Percentiles rank a stretch among this genome's conserved stretches.
Evolutionary conservation across 2,113 vertebrate genomes (phyloP).

Genomic region (Girardinichthys multiradiatus): DNA sequence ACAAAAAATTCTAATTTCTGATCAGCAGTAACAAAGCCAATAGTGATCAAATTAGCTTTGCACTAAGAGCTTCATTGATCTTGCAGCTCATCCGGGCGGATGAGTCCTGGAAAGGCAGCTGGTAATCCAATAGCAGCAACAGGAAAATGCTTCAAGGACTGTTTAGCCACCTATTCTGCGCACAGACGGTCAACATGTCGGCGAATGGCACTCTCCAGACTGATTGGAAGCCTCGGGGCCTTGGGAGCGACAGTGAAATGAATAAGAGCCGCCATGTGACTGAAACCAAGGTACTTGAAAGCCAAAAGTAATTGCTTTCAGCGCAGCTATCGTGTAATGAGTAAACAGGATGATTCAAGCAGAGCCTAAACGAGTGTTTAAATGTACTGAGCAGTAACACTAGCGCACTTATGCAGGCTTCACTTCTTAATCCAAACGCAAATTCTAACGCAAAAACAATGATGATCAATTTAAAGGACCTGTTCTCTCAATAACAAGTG

Average conservation of each 20-base stretch:
- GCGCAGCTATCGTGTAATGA: slow-evolving; percentile 66
- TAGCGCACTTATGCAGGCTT: slow-evolving; percentile 27
- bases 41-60: slow-evolving; percentile 78
- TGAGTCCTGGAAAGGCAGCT: slow-evolving; percentile 69
- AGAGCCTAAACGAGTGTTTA: slow-evolving; percentile 36
- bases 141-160: slow-evolving; percentile 77
- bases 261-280: slow-evolving; percentile 56
- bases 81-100: slow-evolving; percentile 77
- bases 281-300: slow-evolving; percentile 64
- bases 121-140: slow-evolving; percentile 79
- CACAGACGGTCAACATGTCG: slow-evolving; percentile 51
- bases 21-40: slow-evolving; percentile 74
- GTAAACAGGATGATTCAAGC: slow-evolving; percentile 69
- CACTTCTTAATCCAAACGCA: slow-evolving; percentile 34
- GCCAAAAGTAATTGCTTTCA: slow-evolving; percentile 67
- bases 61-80: slow-evolving; percentile 82
- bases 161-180: slow-evolving; percentile 67
- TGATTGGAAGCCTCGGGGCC: slow-evolving; percentile 54
- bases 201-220: slow-evolving; percentile 51
- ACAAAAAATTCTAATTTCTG: slow-evolving; percentile 61
- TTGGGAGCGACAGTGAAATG: slow-evolving; percentile 48
- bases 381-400: slow-evolving; percentile 42
- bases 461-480: slow-evolving; percentile 24
- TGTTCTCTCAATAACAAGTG: background rate
- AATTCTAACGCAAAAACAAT: slow-evolving; percentile 27